These are phyloP conservation scores for Nephrotoma flavescens DNA, from an alignment of 2,888 invertebrate genomes.

Conservation along the genomic window DNA sequence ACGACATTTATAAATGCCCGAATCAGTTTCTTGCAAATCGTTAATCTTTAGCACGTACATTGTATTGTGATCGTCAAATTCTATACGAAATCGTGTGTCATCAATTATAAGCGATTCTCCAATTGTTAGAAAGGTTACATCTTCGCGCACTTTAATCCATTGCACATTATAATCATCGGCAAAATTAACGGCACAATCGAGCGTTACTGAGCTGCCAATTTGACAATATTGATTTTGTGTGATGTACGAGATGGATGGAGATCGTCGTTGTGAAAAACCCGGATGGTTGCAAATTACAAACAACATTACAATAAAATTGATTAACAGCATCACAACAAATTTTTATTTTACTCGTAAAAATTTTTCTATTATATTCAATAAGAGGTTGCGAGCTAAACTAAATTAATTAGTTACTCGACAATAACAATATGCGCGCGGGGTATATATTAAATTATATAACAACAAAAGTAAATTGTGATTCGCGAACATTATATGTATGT, in stretches of 20 bases:
- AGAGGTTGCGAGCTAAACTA: neutral
- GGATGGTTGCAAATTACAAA: neutral
- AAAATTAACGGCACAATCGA: slow-evolving; percentile 81
- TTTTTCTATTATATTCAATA: neutral
- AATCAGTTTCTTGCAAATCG: slow-evolving; percentile 87
- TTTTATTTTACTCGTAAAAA: neutral
- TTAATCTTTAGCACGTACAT: slow-evolving; percentile 74
- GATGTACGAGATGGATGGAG: slow-evolving; percentile 81
- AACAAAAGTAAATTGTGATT: neutral
- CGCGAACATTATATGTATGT: neutral
- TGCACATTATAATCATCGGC: slow-evolving; percentile 75
- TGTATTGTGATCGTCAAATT: slow-evolving; percentile 63
- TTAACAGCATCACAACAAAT: neutral
- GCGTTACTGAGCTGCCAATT: slow-evolving; percentile 76
- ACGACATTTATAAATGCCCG: slow-evolving; percentile 77
- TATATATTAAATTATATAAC: neutral
- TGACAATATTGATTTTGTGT: slow-evolving; percentile 85
- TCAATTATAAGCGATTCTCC: slow-evolving; percentile 72
- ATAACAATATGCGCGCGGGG: neutral
- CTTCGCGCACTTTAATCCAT: slow-evolving; percentile 53
- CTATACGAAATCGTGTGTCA: slow-evolving; percentile 69
- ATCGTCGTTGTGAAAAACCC: slow-evolving; percentile 44
- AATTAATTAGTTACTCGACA: neutral
- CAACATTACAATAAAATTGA: neutral
- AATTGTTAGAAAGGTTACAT: slow-evolving; percentile 67